These are phyloP conservation scores for Spisula subtruncata DNA, from an alignment of 2,888 invertebrate species.

Conservation along the genomic window DNA sequence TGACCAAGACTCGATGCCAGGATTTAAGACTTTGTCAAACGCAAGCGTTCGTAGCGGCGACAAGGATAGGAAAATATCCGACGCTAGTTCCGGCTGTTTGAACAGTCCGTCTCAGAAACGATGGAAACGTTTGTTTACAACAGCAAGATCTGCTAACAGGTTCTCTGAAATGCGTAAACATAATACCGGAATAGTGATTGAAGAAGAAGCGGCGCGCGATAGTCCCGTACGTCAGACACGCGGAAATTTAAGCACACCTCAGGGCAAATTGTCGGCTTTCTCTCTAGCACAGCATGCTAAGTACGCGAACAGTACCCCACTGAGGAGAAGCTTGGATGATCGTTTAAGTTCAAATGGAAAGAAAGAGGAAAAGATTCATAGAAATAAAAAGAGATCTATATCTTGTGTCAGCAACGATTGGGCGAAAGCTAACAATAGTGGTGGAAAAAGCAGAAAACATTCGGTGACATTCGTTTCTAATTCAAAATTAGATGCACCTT, in stretches of 20 bases:
- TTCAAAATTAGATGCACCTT: neutral
- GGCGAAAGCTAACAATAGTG: neutral
- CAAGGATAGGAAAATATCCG: neutral
- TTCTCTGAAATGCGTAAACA: slow-evolving; percentile 32
- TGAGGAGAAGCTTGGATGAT: slow-evolving; percentile 12
- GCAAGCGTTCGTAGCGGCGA: neutral
- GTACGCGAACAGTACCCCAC: neutral
- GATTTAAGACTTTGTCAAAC: neutral
- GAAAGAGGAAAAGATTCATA: neutral
- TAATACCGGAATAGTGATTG: neutral
- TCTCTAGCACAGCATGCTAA: neutral
- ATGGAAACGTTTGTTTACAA: slow-evolving; percentile 50
- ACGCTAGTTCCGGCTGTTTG: neutral
- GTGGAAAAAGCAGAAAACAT: neutral
- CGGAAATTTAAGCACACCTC: neutral
- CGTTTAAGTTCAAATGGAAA: neutral
- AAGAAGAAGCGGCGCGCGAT: neutral
- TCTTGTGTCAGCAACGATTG: slow-evolving; percentile 52
- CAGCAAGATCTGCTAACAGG: slow-evolving; percentile 43
- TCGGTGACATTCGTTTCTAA: slow-evolving; percentile 36
- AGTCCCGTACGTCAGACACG: neutral
- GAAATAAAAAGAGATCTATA: slow-evolving; percentile 39
- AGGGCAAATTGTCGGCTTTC: neutral
- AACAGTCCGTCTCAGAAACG: slow-evolving; percentile 32
- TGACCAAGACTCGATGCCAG: neutral